Conservation (phyloP, 64 coral and sea anemone genomes). For the Pocillopora verrucosa region DNA sequence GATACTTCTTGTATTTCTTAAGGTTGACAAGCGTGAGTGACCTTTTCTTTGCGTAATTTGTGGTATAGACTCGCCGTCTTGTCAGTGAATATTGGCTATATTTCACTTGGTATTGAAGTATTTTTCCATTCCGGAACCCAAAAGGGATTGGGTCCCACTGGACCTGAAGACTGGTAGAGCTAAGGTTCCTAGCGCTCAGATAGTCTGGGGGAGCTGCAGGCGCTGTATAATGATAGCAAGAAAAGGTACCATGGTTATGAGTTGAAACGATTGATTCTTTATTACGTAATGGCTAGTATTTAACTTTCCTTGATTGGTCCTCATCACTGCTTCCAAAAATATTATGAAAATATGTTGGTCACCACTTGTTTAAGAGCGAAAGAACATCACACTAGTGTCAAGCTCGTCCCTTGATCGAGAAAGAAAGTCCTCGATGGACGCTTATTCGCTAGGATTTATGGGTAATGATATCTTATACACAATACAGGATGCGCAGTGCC, state of each 20-base stretch:
- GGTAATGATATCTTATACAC: too few relatives aligned
- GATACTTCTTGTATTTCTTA: constrained; percentile 7
- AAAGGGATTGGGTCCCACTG: neutral
- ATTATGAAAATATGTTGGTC: too few relatives aligned
- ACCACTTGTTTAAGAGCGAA: too few relatives aligned
- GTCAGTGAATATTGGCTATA: neutral
- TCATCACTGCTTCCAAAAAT: too few relatives aligned
- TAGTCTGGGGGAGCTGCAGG: constrained; percentile 10
- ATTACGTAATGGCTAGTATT: too few relatives aligned
- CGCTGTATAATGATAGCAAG: neutral
- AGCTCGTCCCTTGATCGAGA: too few relatives aligned
- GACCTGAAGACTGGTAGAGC: neutral
- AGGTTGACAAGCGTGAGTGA: neutral
- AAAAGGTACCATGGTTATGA: neutral
- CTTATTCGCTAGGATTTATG: too few relatives aligned
- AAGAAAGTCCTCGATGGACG: too few relatives aligned
- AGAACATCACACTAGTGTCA: too few relatives aligned
- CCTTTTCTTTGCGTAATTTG: neutral
- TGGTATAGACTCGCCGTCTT: neutral
- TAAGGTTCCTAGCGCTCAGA: constrained; percentile 19
- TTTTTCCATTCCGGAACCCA: neutral
- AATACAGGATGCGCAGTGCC: too few relatives aligned
- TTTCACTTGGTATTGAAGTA: constrained; percentile 14
- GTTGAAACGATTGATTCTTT: too few relatives aligned
- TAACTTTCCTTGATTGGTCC: too few relatives aligned